These are phyloP conservation scores for Eubasilissa regina DNA, from an alignment of 1,140 invertebrate species.

Conservation along the genomic window DNA sequence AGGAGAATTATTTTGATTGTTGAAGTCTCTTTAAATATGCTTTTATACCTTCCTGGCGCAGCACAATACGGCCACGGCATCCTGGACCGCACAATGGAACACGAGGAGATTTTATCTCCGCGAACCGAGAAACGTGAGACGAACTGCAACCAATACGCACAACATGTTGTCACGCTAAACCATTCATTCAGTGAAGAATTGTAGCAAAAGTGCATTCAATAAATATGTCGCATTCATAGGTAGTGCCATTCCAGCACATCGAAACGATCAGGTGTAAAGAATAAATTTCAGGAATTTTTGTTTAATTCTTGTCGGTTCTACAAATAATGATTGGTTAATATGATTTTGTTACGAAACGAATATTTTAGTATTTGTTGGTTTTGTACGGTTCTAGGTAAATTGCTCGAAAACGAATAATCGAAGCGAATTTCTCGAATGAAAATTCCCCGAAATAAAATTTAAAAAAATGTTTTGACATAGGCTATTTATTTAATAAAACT, in stretches of 20 bases:
- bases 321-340: no score
- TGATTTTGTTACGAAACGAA: no score
- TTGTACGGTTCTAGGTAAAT: no score
- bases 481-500: no score
- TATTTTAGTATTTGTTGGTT: no score
- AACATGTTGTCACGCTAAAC: constrained; percentile 29
- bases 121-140: constrained; percentile 5
- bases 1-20: not conserved
- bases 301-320: no score
- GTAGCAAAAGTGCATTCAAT: constrained; percentile 27
- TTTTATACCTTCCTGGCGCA: constrained; percentile 11
- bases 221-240: not conserved
- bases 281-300: no score
- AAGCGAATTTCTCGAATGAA: no score
- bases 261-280: not conserved
- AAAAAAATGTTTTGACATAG: no score
- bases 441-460: no score
- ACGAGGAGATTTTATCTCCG: not conserved
- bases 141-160: constrained; percentile 27
- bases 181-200: constrained; percentile 28
- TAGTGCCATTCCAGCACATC: constrained; percentile 9
- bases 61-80: constrained; percentile 30
- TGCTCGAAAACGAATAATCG: no score
- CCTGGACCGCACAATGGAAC: constrained; percentile 10
- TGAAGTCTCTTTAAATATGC: no score